A percentile compares a stretch with the other conserved stretches of the same genome.
phyloP scores from a whole-genome alignment of 2,113 vertebrate genomes.

The Phyllopteryx taeniolatus region DNA sequence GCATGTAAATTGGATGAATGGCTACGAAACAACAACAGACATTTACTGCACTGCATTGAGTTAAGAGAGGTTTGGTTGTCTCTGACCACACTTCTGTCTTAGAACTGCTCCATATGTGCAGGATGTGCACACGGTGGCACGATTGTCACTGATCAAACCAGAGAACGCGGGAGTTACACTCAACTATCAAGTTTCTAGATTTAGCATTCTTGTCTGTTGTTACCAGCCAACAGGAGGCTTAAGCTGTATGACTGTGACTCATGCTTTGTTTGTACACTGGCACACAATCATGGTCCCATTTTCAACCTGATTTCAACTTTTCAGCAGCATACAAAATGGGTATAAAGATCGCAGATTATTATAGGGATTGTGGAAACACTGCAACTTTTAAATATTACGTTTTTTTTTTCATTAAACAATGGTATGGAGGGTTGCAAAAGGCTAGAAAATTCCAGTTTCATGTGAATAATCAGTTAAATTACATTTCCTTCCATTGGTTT shows the following conservation, averaged over 20 bases:
- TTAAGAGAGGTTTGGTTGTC: not conserved
- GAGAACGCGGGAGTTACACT: constrained; percentile 6
- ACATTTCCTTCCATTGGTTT: too few species aligned
- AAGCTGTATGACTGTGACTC: constrained; percentile 1
- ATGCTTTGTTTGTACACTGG: not conserved
- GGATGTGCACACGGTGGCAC: not conserved
- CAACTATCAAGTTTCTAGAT: constrained; percentile 9
- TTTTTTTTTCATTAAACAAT: not conserved
- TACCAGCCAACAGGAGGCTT: constrained; percentile 5
- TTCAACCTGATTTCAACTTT: constrained; percentile 12
- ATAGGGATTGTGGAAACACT: not conserved
- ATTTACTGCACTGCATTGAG: not conserved
- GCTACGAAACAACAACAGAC: not conserved
- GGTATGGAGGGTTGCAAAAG: not conserved
- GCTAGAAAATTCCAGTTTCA: too few species aligned
- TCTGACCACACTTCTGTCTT: constrained; percentile 8
- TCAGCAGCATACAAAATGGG: not conserved
- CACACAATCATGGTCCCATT: constrained; percentile 16
- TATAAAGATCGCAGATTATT: not conserved
- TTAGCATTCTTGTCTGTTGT: constrained; percentile 13
- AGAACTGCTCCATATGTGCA: not conserved
- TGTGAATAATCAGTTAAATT: not conserved
- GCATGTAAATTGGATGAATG: constrained; percentile 18
- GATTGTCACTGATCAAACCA: constrained; percentile 6
- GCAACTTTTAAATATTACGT: not conserved